These are phyloP conservation scores for Anaspis maculata DNA, from an alignment of 2,888 invertebrate species.

Conservation along the genomic window DNA sequence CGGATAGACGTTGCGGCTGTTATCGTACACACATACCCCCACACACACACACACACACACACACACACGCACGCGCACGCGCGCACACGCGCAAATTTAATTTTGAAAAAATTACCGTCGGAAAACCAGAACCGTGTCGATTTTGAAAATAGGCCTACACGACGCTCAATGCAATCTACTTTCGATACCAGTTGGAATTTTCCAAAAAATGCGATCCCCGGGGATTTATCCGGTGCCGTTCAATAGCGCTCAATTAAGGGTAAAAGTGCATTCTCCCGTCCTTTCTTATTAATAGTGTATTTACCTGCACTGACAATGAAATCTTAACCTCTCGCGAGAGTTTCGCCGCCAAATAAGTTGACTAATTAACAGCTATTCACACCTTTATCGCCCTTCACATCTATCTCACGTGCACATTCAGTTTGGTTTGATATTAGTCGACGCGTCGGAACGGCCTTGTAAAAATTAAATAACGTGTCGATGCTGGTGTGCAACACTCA, in stretches of 20 bases:
- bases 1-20: too few species aligned
- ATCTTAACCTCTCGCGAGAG: slow-evolving; percentile 7
- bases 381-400: slow-evolving; percentile 15
- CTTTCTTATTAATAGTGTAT: slow-evolving; percentile 12
- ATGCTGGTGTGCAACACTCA: slow-evolving; percentile 6
- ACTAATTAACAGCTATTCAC: slow-evolving; percentile 16
- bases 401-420: slow-evolving; percentile 14
- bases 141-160: too few species aligned
- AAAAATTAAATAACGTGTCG: slow-evolving; percentile 14
- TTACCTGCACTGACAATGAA: slow-evolving; percentile 11
- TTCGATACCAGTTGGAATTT: too few species aligned
- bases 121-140: too few species aligned
- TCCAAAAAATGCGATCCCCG: too few species aligned
- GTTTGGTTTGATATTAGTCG: slow-evolving; percentile 10
- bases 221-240: too few species aligned
- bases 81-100: too few species aligned
- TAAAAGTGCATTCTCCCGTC: slow-evolving; percentile 10
- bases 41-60: too few species aligned
- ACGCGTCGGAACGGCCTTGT: slow-evolving; percentile 10
- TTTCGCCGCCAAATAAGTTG: not conserved
- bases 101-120: too few species aligned
- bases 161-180: too few species aligned
- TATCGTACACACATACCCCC: too few species aligned
- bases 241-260: slow-evolving; percentile 8
- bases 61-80: too few species aligned